Conservation (phyloP, 2,113 vertebrate species). For the Gulo gulo region DNA sequence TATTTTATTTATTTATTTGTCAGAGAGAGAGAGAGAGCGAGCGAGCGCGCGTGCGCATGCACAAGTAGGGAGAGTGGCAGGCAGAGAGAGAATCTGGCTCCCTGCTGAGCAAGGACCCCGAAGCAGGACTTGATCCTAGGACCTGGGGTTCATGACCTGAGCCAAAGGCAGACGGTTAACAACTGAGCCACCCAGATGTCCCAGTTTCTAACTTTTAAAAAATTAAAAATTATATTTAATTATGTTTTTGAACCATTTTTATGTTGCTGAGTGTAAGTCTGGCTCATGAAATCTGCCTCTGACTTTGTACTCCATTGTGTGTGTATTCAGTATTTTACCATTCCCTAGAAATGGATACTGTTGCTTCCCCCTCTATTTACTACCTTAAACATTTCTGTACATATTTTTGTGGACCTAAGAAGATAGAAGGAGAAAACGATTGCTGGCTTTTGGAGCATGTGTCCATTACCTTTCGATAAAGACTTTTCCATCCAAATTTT, state of each 20-base stretch:
- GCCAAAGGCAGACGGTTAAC: too few species aligned
- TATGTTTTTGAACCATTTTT: not conserved
- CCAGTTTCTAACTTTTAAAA: not conserved
- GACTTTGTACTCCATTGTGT: not conserved
- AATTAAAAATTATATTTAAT: not conserved
- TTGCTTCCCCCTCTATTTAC: not conserved
- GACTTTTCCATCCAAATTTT: not conserved
- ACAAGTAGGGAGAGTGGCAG: not conserved
- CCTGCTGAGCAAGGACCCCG: not conserved
- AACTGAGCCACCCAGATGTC: too few species aligned
- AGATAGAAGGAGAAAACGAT: not conserved
- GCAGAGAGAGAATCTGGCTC: not conserved
- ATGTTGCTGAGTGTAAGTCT: not conserved
- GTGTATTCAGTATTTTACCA: not conserved
- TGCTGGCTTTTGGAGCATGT: not conserved
- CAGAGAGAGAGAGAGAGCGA: not conserved
- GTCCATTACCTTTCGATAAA: not conserved
- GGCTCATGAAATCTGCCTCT: not conserved
- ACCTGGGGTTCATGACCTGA: too few species aligned
- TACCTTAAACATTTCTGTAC: not conserved
- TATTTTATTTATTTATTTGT: too few species aligned
- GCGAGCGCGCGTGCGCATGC: accelerated
- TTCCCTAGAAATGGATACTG: not conserved
- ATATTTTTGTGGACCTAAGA: not conserved
- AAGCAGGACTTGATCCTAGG: too few species aligned